phyloP scores from a whole-genome alignment of 2,888 invertebrate genomes.

The Agrotis ipsilon region DNA sequence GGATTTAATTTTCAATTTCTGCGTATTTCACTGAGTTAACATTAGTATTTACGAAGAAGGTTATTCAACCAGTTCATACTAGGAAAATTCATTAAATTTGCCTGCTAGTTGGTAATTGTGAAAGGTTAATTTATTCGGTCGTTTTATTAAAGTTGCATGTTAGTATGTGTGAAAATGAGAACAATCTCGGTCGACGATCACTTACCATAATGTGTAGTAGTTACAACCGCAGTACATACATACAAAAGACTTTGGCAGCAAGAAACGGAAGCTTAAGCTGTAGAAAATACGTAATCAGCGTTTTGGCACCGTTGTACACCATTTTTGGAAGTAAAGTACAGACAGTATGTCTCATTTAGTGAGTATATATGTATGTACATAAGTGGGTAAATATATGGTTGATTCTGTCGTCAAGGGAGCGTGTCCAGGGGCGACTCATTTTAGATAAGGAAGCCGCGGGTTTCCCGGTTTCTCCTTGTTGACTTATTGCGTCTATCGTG shows the following conservation, averaged over 20 bases:
- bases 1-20: background rate
- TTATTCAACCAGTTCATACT: background rate
- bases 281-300: constrained; percentile 61
- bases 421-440: constrained; percentile 69
- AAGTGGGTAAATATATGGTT: constrained; percentile 31
- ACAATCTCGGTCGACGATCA: constrained; percentile 23
- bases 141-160: background rate
- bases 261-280: constrained; percentile 48
- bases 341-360: constrained; percentile 58
- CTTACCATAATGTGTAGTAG: constrained; percentile 39
- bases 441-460: constrained; percentile 66
- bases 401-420: constrained; percentile 55
- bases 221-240: constrained; percentile 27
- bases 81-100: constrained; percentile 16
- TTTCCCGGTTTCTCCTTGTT: constrained; percentile 48
- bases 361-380: constrained; percentile 23
- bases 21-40: background rate
- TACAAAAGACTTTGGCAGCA: constrained; percentile 53
- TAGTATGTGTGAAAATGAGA: background rate
- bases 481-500: constrained; percentile 64
- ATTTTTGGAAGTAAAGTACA: constrained; percentile 51
- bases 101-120: background rate
- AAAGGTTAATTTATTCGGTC: background rate
- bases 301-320: constrained; percentile 60
- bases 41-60: background rate